Percentiles rank a stretch among this genome's conserved stretches.
Conservation (phyloP, 1,140 invertebrate species). For the Theocolax elegans region DNA sequence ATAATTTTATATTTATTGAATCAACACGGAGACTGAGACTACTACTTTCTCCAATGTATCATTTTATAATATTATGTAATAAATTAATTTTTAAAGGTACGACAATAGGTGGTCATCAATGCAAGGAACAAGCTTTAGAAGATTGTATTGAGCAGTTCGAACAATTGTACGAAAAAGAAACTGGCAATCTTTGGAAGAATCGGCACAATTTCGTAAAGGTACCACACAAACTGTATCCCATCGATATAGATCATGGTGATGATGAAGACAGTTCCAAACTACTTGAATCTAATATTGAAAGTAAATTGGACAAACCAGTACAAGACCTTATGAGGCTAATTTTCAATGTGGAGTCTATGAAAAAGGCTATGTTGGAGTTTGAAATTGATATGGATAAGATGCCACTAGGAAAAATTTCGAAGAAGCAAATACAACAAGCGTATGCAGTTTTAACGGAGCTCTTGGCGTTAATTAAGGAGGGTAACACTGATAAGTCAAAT, state of each 20-base stretch:
- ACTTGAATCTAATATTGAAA: slow-evolving; percentile 66
- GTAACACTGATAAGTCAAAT: slow-evolving; percentile 64
- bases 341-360: slow-evolving; percentile 94
- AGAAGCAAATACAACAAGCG: slow-evolving; percentile 88
- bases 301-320: slow-evolving; percentile 79
- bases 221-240: slow-evolving; percentile 84
- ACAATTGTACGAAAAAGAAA: slow-evolving; percentile 82
- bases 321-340: slow-evolving; percentile 88
- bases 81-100: slow-evolving; percentile 82
- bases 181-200: slow-evolving; percentile 82
- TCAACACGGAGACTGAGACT: too few species aligned
- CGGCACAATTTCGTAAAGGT: slow-evolving; percentile 82
- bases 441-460: slow-evolving; percentile 86
- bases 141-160: slow-evolving; percentile 78
- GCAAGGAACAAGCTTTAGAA: slow-evolving; percentile 72
- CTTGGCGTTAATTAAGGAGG: slow-evolving; percentile 72
- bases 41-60: too few species aligned
- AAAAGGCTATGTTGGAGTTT: slow-evolving; percentile 92
- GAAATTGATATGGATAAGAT: slow-evolving; percentile 97
- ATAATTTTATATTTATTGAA: too few species aligned
- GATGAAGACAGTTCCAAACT: slow-evolving; percentile 56
- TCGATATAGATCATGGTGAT: slow-evolving; percentile 90
- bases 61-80: too few species aligned
- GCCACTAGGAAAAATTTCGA: slow-evolving; percentile 96
- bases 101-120: slow-evolving; percentile 84